Base-by-base conservation (phyloP, 2,888 invertebrate species). In the Metopia argyrocephala region DNA sequence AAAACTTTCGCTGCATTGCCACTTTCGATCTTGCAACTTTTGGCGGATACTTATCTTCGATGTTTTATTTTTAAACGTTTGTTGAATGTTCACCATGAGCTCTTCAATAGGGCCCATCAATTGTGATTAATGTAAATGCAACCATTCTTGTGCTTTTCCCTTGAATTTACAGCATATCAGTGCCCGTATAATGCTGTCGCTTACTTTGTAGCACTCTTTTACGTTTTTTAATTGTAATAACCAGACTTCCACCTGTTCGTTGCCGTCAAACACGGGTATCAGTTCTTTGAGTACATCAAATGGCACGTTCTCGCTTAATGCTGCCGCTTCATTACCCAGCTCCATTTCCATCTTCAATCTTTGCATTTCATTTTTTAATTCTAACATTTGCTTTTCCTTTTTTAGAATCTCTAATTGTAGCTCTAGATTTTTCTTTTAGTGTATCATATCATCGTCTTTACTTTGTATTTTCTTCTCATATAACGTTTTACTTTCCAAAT, bases 1-100 rank as follows among this genome's bases (percentile, higher is more conserved):
- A 65, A 65, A 52, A 15, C 5, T 6, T 65, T 65, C 65, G 12
- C 65, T 28, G 7, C 3, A 2, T 31, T 65, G 65, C 65, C 65
- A 65, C 6, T 15, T 12, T 1, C 65, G 50, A 21, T 52, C 23
- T 31, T 65, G 31, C 1, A 65, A 6, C 23, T n/a, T 65, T 3
- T 65, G 31, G 2, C 52, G 65, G 31, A 65, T 31, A 6, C 5
- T 2, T 52, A 52, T 21, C 48, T 65, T 65, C n/a, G 65, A 65
- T 3, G 31, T 21, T 23, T 65, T 65, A 3, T 52, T 65, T 28
- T 21, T 52, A 65, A 65, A 52, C 52, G 52, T 52, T 6, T 52
- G 50, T 0, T 7, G 2, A 15, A 50, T 65, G 15, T 65, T 52
- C 21, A n/a, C 4, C 20, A 65, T 31, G n/a, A 65, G 12, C 1